phyloP scores from a whole-genome alignment of 2,888 invertebrate genomes.

The Sinotaia quadrata region DNA sequence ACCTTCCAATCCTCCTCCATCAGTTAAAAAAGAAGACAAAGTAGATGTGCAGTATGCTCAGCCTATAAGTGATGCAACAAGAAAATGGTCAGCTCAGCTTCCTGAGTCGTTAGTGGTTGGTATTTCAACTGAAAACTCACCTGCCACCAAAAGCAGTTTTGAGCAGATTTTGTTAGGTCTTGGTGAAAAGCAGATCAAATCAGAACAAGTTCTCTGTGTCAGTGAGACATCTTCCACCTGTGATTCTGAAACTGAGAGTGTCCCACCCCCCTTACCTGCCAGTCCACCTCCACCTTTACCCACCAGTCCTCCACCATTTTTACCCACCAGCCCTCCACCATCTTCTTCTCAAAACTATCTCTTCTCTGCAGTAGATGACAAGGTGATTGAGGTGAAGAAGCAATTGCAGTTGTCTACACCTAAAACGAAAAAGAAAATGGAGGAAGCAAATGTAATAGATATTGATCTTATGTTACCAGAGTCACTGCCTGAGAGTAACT shows the following conservation, averaged over 20 bases:
- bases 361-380: background rate
- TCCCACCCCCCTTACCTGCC: constrained; percentile 53
- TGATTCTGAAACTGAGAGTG: constrained; percentile 48
- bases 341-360: too few relatives aligned
- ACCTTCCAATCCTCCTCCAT: too few relatives aligned
- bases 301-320: constrained; percentile 16
- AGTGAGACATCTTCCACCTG: constrained; percentile 17
- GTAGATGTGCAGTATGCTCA: too few relatives aligned
- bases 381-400: constrained; percentile 17
- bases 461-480: constrained; percentile 16
- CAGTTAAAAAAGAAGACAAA: too few relatives aligned
- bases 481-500: background rate
- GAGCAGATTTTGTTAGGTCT: too few relatives aligned
- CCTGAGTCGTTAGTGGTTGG: background rate
- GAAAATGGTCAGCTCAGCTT: background rate
- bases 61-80: too few relatives aligned
- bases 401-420: background rate
- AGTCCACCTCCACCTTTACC: constrained; percentile 51
- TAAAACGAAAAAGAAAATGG: background rate
- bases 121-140: too few relatives aligned
- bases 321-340: background rate
- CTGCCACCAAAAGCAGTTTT: too few relatives aligned
- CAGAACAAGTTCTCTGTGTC: background rate
- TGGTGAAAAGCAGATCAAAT: too few relatives aligned
- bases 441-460: background rate